These are phyloP conservation scores for Morpho helenor DNA, from an alignment of 2,888 invertebrate genomes.

Conservation along the genomic window DNA sequence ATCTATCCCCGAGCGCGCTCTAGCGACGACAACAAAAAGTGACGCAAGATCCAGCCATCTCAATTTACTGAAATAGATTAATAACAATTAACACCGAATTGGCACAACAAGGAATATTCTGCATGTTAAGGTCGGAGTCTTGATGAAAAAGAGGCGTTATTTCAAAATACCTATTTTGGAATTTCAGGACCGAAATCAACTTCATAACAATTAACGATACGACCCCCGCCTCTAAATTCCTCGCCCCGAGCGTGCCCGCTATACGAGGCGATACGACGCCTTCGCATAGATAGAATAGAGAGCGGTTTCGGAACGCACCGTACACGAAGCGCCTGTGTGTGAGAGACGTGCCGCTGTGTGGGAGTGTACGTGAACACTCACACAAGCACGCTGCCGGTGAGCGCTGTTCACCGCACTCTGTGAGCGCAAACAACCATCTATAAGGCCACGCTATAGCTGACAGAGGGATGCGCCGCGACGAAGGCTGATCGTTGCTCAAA, in stretches of 20 bases:
- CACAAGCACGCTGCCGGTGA: slow-evolving; percentile 69
- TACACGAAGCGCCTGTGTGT: slow-evolving; percentile 45
- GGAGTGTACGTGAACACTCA: slow-evolving; percentile 53
- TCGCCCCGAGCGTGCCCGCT: slow-evolving; percentile 78
- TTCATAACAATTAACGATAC: slow-evolving; percentile 80
- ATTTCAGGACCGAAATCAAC: slow-evolving; percentile 79
- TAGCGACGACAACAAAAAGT: slow-evolving; percentile 14
- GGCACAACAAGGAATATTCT: slow-evolving; percentile 25
- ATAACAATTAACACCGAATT: slow-evolving; percentile 32
- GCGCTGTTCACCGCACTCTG: slow-evolving; percentile 80
- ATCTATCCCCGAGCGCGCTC: slow-evolving; percentile 5
- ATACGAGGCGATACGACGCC: slow-evolving; percentile 77
- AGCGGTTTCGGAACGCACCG: slow-evolving; percentile 79
- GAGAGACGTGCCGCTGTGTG: slow-evolving; percentile 38
- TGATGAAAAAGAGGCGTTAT: slow-evolving; percentile 70
- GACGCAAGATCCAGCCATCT: slow-evolving; percentile 20
- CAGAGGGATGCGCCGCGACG: slow-evolving; percentile 67
- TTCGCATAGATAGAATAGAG: slow-evolving; percentile 80
- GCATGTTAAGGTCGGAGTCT: slow-evolving; percentile 35
- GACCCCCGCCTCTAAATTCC: slow-evolving; percentile 80
- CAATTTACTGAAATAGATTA: slow-evolving; percentile 29
- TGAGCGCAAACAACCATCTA: slow-evolving; percentile 80
- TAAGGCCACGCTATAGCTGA: slow-evolving; percentile 80
- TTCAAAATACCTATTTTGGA: slow-evolving; percentile 78
- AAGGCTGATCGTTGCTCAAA: slow-evolving; percentile 44